Evolutionary conservation across 2,888 invertebrate genomes (phyloP).

Genomic region (Vanessa cardui): DNA sequence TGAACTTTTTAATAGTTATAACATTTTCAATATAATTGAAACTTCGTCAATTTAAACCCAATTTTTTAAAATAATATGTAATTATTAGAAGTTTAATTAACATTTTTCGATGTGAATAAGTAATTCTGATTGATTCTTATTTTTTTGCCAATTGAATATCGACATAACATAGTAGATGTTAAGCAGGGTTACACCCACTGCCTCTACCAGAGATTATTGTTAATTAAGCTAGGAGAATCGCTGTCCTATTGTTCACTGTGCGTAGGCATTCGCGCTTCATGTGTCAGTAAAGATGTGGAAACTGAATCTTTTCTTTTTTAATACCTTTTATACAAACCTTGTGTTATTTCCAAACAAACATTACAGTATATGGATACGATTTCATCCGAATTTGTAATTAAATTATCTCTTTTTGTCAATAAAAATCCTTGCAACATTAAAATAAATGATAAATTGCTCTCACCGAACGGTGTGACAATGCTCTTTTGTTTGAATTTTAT

Average conservation of each 20-base stretch:
- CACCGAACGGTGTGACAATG: too few species aligned
- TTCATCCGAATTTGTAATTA: too few species aligned
- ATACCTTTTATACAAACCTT: neutral
- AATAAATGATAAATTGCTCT: too few species aligned
- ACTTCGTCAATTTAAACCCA: too few species aligned
- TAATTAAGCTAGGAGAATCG: conserved; percentile 60
- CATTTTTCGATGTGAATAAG: too few species aligned
- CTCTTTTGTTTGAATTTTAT: too few species aligned
- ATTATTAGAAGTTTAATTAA: too few species aligned
- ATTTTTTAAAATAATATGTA: too few species aligned
- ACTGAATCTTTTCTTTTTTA: conserved; percentile 44
- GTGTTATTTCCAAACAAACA: neutral
- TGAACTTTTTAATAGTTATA: neutral
- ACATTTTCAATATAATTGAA: neutral
- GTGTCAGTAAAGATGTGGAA: conserved; percentile 79
- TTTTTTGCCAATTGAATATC: conserved; percentile 14
- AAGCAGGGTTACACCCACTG: conserved; percentile 53
- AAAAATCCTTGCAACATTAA: too few species aligned
- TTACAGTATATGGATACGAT: neutral
- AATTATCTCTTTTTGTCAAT: too few species aligned
- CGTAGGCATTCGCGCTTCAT: conserved; percentile 73
- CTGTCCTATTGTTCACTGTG: conserved; percentile 56
- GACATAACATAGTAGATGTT: conserved; percentile 13
- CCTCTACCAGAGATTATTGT: conserved; percentile 50
- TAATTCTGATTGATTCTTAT: neutral